Evolutionary conservation across 2,113 vertebrate genomes (phyloP).

Genomic region (Chionis minor): DNA sequence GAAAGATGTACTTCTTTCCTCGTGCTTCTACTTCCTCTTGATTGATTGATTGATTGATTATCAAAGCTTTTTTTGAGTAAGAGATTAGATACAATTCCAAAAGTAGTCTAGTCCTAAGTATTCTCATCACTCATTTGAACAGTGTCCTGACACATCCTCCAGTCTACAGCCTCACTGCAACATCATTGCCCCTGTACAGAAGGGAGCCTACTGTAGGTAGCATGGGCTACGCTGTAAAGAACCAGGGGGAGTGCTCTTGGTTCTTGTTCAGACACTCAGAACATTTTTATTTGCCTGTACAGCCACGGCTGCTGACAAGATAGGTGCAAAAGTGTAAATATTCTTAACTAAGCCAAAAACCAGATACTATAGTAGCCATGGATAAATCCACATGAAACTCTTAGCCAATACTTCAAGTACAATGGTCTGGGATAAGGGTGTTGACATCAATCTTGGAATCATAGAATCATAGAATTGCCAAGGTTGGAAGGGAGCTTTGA

Average conservation of each 20-base stretch:
- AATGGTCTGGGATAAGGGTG: not conserved
- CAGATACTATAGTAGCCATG: not conserved
- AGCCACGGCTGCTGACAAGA: not conserved
- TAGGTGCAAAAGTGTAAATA: not conserved
- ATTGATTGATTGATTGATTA: not conserved
- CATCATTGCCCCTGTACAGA: not conserved
- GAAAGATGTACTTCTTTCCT: not conserved
- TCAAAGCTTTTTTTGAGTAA: not conserved
- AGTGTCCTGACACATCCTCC: not conserved
- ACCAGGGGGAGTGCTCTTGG: not conserved
- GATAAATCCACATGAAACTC: not conserved
- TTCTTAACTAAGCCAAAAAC: not conserved
- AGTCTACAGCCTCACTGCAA: not conserved
- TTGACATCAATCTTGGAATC: not conserved
- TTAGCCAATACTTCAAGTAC: not conserved
- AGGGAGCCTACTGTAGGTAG: not conserved
- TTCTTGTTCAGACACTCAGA: not conserved
- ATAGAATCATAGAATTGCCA: no score
- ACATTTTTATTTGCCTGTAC: not conserved
- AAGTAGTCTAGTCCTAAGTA: not conserved
- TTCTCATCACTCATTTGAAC: not conserved
- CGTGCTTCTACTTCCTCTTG: not conserved
- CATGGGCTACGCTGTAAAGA: not conserved
- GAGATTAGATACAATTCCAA: not conserved
- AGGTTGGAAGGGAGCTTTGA: no score